Conservation (phyloP, 2,888 invertebrate species). For the Mythimna lalbum region DNA sequence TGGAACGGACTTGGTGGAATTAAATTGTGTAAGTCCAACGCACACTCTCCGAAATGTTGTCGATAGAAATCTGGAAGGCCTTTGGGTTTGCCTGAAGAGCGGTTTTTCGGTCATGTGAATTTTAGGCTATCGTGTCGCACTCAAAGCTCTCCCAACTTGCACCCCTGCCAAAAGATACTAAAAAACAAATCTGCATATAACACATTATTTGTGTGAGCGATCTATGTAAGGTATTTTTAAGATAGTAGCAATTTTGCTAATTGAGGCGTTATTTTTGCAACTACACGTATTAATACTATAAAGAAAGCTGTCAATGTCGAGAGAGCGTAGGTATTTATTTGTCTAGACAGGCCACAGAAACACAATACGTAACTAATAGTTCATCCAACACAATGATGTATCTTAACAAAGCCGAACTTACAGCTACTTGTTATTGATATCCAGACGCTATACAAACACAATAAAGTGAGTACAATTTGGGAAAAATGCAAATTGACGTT, state of each 20-base stretch:
- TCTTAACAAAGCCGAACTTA: constrained; percentile 30
- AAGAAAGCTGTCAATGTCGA: constrained; percentile 34
- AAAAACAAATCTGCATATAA: too few species aligned
- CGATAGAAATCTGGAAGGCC: too few species aligned
- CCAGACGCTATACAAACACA: constrained; percentile 4
- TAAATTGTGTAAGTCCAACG: too few species aligned
- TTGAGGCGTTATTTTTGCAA: too few species aligned
- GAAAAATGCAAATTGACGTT: not conserved
- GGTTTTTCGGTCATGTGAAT: not conserved
- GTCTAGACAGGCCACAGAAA: constrained; percentile 64
- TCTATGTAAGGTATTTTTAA: too few species aligned
- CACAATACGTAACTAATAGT: constrained; percentile 63
- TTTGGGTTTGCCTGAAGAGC: not conserved
- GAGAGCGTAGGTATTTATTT: constrained; percentile 55
- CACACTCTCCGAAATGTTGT: too few species aligned
- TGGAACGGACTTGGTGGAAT: too few species aligned
- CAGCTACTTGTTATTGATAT: constrained; percentile 33
- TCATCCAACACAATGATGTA: constrained; percentile 35
- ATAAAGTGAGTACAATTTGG: not conserved
- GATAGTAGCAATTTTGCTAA: too few species aligned
- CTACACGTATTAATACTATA: not conserved
- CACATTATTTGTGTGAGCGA: too few species aligned
- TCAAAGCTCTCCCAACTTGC: not conserved
- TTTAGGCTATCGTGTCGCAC: not conserved
- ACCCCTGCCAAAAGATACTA: not conserved